Percentiles rank a stretch among this genome's conserved stretches.
Evolutionary conservation across 2,113 vertebrate species (phyloP).

Genomic region (Ptyas mucosa): DNA sequence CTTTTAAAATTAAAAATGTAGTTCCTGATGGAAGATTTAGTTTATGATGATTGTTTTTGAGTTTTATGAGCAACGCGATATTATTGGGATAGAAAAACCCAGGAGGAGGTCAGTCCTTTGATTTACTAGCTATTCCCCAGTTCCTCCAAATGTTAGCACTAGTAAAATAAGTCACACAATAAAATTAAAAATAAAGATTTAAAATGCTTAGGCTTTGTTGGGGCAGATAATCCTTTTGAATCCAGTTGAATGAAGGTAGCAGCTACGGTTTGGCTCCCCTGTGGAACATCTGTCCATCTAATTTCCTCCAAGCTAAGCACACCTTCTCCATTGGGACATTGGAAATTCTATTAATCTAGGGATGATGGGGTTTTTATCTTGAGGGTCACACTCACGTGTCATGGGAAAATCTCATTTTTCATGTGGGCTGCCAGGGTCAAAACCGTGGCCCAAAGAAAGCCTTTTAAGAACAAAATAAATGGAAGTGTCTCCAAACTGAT

Average conservation of each 20-base stretch:
- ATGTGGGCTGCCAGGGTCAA: neutral
- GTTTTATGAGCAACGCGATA: neutral
- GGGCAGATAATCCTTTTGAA: constrained; percentile 67
- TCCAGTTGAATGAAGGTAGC: constrained; percentile 55
- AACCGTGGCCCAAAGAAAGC: constrained; percentile 2
- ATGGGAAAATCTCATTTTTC: constrained; percentile 11
- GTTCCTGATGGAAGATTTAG: neutral
- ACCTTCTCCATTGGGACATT: neutral
- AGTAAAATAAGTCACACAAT: neutral
- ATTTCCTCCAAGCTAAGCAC: constrained; percentile 26
- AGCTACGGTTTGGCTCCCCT: constrained; percentile 41
- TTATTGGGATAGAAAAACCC: neutral
- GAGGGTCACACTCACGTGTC: neutral
- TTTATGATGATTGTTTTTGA: neutral
- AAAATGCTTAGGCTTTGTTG: constrained; percentile 43
- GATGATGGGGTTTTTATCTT: neutral
- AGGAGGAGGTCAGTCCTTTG: neutral
- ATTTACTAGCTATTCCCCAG: neutral
- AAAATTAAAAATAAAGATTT: constrained; percentile 12
- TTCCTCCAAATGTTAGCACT: constrained; percentile 13
- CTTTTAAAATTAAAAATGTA: neutral
- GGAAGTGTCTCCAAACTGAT: constrained; percentile 26
- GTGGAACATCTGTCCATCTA: constrained; percentile 56
- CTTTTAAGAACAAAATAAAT: constrained; percentile 35
- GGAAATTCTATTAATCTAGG: neutral